A percentile compares a stretch with the other conserved stretches of the same genome.
phyloP scores from a whole-genome alignment of 37 sponge, comb jelly and placozoan genomes.

The Haliclona indistincta region DNA sequence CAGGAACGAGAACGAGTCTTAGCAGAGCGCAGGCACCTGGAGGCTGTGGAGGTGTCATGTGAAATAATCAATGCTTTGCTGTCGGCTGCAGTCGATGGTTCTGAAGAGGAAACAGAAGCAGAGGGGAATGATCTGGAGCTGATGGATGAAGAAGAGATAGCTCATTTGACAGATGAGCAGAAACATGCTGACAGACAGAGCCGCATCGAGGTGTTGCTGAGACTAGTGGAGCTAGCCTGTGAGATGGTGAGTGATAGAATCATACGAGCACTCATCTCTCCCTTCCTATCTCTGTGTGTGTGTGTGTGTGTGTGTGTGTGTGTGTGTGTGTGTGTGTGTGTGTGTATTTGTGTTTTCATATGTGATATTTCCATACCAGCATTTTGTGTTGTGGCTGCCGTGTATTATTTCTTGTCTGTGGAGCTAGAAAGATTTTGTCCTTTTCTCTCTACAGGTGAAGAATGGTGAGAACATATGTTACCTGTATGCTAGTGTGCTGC shows the following conservation, averaged over 20 bases:
- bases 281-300: too few species aligned
- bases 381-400: too few species aligned
- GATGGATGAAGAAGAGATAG: neutral
- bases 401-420: too few species aligned
- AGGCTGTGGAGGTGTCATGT: conserved; percentile 6
- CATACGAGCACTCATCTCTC: neutral
- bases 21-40: neutral
- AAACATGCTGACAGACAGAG: conserved; percentile 36
- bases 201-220: conserved; percentile 27
- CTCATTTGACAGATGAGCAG: conserved; percentile 29
- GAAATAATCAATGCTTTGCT: neutral
- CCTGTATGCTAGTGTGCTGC: conserved; percentile 70
- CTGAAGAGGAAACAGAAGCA: neutral
- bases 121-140: neutral
- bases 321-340: too few species aligned
- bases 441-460: conserved; percentile 32
- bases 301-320: too few species aligned
- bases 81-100: conserved; percentile 5
- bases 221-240: conserved; percentile 61
- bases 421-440: too few species aligned
- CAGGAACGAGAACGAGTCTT: neutral
- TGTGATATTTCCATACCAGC: too few species aligned
- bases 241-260: conserved; percentile 45
- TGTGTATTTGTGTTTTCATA: too few species aligned
- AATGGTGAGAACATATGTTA: conserved; percentile 78